A percentile compares a stretch with the other conserved stretches of the same genome.
Conservation (phyloP, 2,888 invertebrate species). For the Diarsia brunnea region DNA sequence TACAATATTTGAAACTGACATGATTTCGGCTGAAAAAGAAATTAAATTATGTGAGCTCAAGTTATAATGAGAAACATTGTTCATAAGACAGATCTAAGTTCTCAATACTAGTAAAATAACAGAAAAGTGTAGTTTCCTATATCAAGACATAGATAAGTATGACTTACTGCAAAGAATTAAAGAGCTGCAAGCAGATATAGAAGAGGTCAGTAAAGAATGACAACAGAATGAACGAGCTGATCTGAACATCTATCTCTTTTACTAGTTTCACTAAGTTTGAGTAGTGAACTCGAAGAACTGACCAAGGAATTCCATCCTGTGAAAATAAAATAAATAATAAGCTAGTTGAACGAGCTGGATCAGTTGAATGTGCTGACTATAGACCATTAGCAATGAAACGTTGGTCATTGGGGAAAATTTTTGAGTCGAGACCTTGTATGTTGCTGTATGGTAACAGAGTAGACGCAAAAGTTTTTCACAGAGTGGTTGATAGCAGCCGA, state of each 20-base stretch:
- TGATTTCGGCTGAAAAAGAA: constrained; percentile 55
- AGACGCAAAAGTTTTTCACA: too few relatives aligned
- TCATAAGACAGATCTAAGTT: not conserved
- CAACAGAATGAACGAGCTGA: constrained; percentile 73
- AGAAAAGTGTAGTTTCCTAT: not conserved
- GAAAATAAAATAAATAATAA: constrained; percentile 29
- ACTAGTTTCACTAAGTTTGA: constrained; percentile 69
- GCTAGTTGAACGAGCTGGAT: not conserved
- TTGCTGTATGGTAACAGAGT: not conserved
- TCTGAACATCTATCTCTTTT: constrained; percentile 66
- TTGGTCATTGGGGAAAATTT: not conserved
- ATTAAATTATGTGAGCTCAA: not conserved
- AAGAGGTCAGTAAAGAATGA: constrained; percentile 73
- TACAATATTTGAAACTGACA: constrained; percentile 45
- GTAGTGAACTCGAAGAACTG: constrained; percentile 68
- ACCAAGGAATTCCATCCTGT: constrained; percentile 72
- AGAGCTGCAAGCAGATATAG: constrained; percentile 72
- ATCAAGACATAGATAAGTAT: not conserved
- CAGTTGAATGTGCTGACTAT: not conserved
- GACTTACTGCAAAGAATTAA: constrained; percentile 73
- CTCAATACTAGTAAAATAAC: not conserved
- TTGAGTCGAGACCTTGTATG: not conserved
- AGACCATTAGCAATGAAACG: not conserved
- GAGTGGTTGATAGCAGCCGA: too few relatives aligned
- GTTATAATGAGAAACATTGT: not conserved